These are phyloP conservation scores for Argopecten irradians DNA, from an alignment of 1,140 invertebrate genomes.

Conservation along the genomic window DNA sequence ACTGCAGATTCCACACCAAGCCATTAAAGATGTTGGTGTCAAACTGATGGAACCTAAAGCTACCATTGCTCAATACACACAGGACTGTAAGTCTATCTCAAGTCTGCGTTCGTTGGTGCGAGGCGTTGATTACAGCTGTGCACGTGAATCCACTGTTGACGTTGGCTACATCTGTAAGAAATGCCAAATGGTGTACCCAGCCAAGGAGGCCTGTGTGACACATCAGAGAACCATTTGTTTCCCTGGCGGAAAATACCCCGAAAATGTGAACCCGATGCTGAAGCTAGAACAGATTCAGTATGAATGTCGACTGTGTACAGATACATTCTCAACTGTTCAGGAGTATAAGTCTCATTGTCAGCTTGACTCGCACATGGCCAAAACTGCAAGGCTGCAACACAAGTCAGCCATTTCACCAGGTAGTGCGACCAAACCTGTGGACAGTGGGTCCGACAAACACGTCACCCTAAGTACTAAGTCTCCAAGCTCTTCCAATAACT, in stretches of 20 bases:
- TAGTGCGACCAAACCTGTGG: slow-evolving; percentile 38
- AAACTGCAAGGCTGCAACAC: slow-evolving; percentile 41
- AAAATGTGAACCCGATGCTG: slow-evolving; percentile 71
- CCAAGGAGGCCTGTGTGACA: slow-evolving; percentile 83
- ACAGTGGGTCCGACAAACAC: background rate
- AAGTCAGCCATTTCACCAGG: slow-evolving; percentile 23
- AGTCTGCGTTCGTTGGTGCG: slow-evolving; percentile 73
- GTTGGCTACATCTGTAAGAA: slow-evolving; percentile 91
- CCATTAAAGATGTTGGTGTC: slow-evolving; percentile 77
- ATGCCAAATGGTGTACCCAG: slow-evolving; percentile 88
- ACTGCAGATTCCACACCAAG: slow-evolving; percentile 78
- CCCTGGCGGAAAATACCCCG: slow-evolving; percentile 79
- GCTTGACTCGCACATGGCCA: slow-evolving; percentile 75
- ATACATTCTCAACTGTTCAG: slow-evolving; percentile 77
- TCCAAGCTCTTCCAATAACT: slow-evolving; percentile 42
- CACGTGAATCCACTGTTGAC: slow-evolving; percentile 84
- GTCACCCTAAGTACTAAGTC: slow-evolving; percentile 27
- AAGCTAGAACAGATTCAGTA: slow-evolving; percentile 81
- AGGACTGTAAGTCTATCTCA: slow-evolving; percentile 77
- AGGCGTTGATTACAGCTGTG: slow-evolving; percentile 67
- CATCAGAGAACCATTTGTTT: slow-evolving; percentile 85
- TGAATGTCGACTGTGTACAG: slow-evolving; percentile 84
- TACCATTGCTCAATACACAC: slow-evolving; percentile 77
- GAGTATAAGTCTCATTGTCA: slow-evolving; percentile 85
- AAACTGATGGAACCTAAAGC: slow-evolving; percentile 76